Conservation (phyloP, 2,797 vertebrate genomes). For the Hylomyscus alleni region DNA sequence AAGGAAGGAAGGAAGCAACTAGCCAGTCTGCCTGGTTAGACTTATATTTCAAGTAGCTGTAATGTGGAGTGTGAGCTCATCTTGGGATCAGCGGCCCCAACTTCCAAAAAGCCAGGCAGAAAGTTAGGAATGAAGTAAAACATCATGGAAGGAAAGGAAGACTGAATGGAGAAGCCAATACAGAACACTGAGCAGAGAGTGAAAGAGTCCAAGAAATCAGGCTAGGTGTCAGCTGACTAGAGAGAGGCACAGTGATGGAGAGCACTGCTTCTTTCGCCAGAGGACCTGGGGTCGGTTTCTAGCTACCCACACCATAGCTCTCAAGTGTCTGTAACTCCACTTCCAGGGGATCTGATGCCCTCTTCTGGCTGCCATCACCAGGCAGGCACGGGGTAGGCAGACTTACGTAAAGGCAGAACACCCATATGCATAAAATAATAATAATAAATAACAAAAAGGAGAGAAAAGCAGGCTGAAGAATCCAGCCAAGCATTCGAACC, state of each 20-base stretch:
- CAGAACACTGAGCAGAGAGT: background rate
- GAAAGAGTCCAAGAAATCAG: background rate
- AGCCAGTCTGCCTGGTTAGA: background rate
- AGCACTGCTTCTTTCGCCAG: background rate
- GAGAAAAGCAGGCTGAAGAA: background rate
- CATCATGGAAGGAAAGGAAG: background rate
- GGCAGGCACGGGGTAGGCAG: background rate
- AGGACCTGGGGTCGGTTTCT: background rate
- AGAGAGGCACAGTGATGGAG: background rate
- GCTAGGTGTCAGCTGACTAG: background rate
- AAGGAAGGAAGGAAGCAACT: background rate
- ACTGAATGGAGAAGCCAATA: background rate
- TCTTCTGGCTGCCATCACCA: background rate
- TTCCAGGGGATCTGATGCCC: background rate
- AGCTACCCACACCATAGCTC: too few relatives aligned
- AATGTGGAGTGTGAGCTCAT: background rate
- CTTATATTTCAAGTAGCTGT: background rate
- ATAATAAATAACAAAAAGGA: background rate
- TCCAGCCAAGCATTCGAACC: background rate
- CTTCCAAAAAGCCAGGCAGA: background rate
- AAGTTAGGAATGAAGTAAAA: conserved; percentile 7
- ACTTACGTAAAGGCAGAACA: background rate
- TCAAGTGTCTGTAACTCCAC: background rate
- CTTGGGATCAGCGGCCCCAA: background rate
- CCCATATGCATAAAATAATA: background rate